Evolutionary conservation across 2,113 vertebrate species (phyloP).

Genomic region (Tyto alba): DNA sequence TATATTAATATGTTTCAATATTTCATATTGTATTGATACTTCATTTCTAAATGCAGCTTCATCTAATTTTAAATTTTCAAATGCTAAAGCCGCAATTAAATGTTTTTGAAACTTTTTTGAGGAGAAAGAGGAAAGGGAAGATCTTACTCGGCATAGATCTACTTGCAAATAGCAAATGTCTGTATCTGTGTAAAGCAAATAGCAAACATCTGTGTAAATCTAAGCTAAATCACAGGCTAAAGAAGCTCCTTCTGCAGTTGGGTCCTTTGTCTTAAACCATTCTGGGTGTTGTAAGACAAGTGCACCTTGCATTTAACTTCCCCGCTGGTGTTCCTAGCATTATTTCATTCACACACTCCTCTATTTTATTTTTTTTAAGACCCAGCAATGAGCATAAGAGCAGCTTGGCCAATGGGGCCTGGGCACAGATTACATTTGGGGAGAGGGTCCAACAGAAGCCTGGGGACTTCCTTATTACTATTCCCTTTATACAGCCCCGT

Average conservation of each 20-base stretch:
- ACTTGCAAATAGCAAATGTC: background rate
- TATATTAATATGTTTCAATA: background rate
- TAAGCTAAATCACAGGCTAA: background rate
- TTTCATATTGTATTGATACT: background rate
- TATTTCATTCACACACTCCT: background rate
- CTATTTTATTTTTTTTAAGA: background rate
- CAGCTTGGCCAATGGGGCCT: background rate
- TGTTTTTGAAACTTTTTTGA: background rate
- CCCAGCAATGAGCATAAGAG: background rate
- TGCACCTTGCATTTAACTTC: background rate
- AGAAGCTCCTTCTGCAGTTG: background rate
- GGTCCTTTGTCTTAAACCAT: background rate
- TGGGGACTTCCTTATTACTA: constrained; percentile 12
- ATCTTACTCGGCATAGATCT: background rate
- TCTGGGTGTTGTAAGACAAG: background rate
- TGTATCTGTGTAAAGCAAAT: background rate
- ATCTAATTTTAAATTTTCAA: background rate
- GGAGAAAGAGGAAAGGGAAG: background rate
- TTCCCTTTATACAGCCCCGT: constrained; percentile 14
- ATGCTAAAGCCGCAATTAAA: background rate
- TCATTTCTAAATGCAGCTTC: background rate
- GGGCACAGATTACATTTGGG: background rate
- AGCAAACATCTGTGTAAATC: background rate
- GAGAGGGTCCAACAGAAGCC: background rate
- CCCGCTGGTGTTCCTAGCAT: background rate